Percentiles rank a stretch among this genome's conserved stretches.
phyloP scores from a whole-genome alignment of 92 coral and sea anemone species.

The Nematostella vectensis region DNA sequence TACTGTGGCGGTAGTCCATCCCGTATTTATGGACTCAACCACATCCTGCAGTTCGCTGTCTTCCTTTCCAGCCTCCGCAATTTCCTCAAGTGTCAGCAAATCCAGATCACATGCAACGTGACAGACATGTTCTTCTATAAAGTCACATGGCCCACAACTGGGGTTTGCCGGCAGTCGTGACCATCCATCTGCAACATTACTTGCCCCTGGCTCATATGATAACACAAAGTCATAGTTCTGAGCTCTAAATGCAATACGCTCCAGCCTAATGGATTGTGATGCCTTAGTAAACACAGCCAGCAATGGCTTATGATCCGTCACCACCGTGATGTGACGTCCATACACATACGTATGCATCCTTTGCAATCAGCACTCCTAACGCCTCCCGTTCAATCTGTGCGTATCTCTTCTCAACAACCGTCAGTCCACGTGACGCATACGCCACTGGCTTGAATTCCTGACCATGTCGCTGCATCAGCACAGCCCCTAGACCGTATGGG shows the following conservation, averaged over 20 bases:
- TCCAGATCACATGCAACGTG: constrained; percentile 6
- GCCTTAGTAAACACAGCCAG: constrained; percentile 10
- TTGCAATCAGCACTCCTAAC: constrained; percentile 21
- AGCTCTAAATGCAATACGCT: too few species aligned
- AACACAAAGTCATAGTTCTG: too few species aligned
- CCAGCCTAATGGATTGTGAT: constrained; percentile 23
- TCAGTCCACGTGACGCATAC: constrained; percentile 19
- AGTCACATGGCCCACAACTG: not conserved
- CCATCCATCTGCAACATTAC: constrained; percentile 25
- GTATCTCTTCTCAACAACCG: constrained; percentile 22
- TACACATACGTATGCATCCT: constrained; percentile 36
- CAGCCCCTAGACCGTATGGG: constrained; percentile 7
- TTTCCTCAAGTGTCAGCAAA: constrained; percentile 6
- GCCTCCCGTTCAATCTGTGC: constrained; percentile 33
- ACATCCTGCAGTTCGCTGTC: constrained; percentile 10
- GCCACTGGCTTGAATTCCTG: constrained; percentile 14
- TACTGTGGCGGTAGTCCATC: not conserved
- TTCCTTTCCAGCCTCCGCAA: constrained; percentile 12
- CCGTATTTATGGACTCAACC: constrained; percentile 2
- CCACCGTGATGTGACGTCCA: constrained; percentile 7
- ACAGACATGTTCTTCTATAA: constrained; percentile 17
- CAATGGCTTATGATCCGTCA: too few species aligned
- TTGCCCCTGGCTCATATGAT: too few species aligned
- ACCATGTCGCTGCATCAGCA: constrained; percentile 7
- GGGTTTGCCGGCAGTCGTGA: constrained; percentile 10